These are phyloP conservation scores for Cabera pusaria DNA, from an alignment of 2,888 invertebrate species.

Conservation along the genomic window DNA sequence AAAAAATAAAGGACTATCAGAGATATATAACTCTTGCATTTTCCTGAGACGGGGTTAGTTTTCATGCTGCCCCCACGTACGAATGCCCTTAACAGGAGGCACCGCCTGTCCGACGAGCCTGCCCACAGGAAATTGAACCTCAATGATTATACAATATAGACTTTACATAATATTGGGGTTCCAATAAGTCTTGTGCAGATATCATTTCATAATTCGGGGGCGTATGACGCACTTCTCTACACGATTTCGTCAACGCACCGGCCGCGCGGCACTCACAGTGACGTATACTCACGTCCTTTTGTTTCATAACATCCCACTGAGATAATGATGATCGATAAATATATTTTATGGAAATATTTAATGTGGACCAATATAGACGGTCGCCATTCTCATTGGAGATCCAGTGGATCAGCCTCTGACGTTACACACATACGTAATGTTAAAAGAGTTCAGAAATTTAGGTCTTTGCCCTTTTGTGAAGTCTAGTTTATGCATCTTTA, in stretches of 20 bases:
- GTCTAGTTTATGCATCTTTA: no score
- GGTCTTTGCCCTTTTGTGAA: slow-evolving; percentile 5
- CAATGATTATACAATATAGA: slow-evolving; percentile 11
- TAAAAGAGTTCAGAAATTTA: no score
- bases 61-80: slow-evolving; percentile 3
- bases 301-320: slow-evolving; percentile 64
- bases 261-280: no score
- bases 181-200: slow-evolving; percentile 34
- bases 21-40: no score
- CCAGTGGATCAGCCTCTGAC: slow-evolving; percentile 36
- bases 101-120: background rate
- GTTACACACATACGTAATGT: slow-evolving; percentile 23
- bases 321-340: slow-evolving; percentile 62
- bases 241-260: slow-evolving; percentile 44
- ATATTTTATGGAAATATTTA: slow-evolving; percentile 45
- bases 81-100: slow-evolving; percentile 1
- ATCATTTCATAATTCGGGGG: slow-evolving; percentile 46
- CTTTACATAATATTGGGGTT: slow-evolving; percentile 22
- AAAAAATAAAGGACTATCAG: no score
- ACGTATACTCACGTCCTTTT: slow-evolving; percentile 55
- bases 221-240: slow-evolving; percentile 57
- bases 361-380: slow-evolving; percentile 47
- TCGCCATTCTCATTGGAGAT: no score
- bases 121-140: slow-evolving; percentile 8
- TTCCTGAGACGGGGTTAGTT: no score